These are phyloP conservation scores for Spilarctia lutea DNA, from an alignment of 2,888 invertebrate species.

Conservation along the genomic window DNA sequence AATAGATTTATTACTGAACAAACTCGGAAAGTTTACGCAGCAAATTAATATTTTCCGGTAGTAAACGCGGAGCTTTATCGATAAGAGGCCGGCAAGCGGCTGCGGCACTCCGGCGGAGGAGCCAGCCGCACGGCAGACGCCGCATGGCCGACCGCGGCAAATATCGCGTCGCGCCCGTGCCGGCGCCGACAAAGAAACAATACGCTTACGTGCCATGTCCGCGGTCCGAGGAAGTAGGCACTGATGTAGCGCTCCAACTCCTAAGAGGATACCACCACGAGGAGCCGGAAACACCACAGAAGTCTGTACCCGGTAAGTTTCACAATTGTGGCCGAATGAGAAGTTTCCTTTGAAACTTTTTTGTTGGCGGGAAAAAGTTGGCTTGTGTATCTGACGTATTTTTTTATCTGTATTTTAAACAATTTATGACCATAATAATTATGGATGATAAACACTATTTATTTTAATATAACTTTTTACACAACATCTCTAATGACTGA, in stretches of 20 bases:
- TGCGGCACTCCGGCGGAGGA: slow-evolving; percentile 58
- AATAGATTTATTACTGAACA: slow-evolving; percentile 47
- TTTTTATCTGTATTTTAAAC: slow-evolving; percentile 3
- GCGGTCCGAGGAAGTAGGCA: slow-evolving; percentile 84
- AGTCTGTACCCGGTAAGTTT: slow-evolving; percentile 72
- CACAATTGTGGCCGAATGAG: slow-evolving; percentile 33
- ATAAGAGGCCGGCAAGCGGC: slow-evolving; percentile 59
- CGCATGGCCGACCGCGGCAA: slow-evolving; percentile 84
- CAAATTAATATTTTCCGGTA: slow-evolving; percentile 52
- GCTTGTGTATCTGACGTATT: slow-evolving; percentile 17
- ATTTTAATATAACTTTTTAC: background rate
- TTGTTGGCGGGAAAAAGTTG: slow-evolving; percentile 60
- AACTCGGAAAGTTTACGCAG: slow-evolving; percentile 50
- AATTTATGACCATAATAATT: background rate
- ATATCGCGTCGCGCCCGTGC: slow-evolving; percentile 83
- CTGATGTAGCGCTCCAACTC: slow-evolving; percentile 78
- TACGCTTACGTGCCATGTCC: slow-evolving; percentile 85
- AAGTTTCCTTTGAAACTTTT: slow-evolving; percentile 48
- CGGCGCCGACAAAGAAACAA: slow-evolving; percentile 80
- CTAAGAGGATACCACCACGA: slow-evolving; percentile 62
- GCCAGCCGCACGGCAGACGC: slow-evolving; percentile 77
- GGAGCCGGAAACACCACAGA: slow-evolving; percentile 69
- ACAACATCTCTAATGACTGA: slow-evolving; percentile 14
- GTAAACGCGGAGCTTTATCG: slow-evolving; percentile 59
- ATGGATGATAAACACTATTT: background rate